These are phyloP conservation scores for Empidonax alnorum DNA, from an alignment of 2,113 vertebrate genomes.

Conservation along the genomic window DNA sequence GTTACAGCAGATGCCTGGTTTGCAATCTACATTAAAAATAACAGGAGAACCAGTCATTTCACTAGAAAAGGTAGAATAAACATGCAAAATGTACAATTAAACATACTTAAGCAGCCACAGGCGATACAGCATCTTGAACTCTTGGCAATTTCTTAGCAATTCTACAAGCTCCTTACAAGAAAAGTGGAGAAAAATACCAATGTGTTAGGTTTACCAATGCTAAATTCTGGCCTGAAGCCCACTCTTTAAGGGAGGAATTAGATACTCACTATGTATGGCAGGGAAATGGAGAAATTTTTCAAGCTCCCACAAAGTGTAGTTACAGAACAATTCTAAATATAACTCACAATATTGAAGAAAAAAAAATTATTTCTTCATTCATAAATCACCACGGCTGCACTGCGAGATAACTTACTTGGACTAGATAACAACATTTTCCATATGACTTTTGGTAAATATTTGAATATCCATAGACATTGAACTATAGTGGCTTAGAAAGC, in stretches of 20 bases:
- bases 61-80: neutral
- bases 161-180: neutral
- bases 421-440: neutral
- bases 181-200: neutral
- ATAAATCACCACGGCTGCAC: neutral
- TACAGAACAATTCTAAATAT: neutral
- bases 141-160: neutral
- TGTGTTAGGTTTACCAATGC: neutral
- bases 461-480: neutral
- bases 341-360: neutral
- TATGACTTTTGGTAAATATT: neutral
- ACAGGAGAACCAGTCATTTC: neutral
- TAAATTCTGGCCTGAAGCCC: neutral
- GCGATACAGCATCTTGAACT: neutral
- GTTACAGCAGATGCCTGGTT: neutral
- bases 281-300: neutral
- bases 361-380: neutral
- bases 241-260: neutral
- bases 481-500: neutral
- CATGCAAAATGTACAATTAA: neutral
- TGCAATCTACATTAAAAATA: neutral
- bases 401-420: neutral
- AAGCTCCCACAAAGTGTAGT: neutral
- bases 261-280: neutral
- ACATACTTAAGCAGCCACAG: neutral